A percentile compares a stretch with the other conserved stretches of the same genome.
phyloP scores from a whole-genome alignment of 2,888 invertebrate genomes.

The Thalpophila matura region DNA sequence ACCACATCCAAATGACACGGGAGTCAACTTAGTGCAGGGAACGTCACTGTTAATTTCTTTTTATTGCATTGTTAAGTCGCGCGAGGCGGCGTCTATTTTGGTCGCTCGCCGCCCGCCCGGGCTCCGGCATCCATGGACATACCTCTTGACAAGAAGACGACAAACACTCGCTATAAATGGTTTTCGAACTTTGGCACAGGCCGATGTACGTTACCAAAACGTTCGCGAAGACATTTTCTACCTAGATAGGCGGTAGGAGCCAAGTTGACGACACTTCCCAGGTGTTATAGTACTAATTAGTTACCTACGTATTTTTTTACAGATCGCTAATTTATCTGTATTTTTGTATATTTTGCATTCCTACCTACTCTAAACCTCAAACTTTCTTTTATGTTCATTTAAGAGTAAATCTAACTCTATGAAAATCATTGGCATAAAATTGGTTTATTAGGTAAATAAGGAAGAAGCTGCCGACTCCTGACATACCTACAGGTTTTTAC shows the following conservation, averaged over 20 bases:
- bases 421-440: no score
- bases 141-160: constrained; percentile 87
- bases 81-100: constrained; percentile 86
- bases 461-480: no score
- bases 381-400: no score
- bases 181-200: constrained; percentile 80
- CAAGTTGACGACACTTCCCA: constrained; percentile 54
- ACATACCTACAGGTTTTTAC: no score
- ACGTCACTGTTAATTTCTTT: constrained; percentile 90
- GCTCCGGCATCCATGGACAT: constrained; percentile 85
- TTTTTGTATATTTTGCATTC: no score
- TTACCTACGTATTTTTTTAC: constrained; percentile 2
- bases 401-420: no score
- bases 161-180: constrained; percentile 88
- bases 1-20: constrained; percentile 88
- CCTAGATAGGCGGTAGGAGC: constrained; percentile 63
- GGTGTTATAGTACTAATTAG: constrained; percentile 19
- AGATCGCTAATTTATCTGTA: constrained; percentile 7
- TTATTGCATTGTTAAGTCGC: constrained; percentile 91
- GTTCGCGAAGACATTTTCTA: constrained; percentile 59
- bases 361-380: no score
- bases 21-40: constrained; percentile 88
- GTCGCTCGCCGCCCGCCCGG: constrained; percentile 87
- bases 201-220: constrained; percentile 65
- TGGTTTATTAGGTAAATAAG: no score